Base-by-base conservation (phyloP, 2,888 invertebrate genomes). In the Panopea generosa region DNA sequence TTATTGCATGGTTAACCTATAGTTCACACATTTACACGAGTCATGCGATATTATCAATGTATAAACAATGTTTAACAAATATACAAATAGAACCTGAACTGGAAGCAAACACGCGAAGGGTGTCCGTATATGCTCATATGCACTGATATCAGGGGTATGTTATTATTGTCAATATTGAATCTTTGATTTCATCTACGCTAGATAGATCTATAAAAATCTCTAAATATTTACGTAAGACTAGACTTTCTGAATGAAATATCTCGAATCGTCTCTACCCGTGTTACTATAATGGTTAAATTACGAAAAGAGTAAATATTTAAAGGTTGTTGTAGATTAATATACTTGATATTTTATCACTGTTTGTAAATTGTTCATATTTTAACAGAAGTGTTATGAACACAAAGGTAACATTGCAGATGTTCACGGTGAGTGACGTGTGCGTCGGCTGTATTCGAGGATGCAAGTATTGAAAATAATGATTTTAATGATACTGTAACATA, bases 11-110 rank as follows among this genome's bases (percentile, higher is more conserved):
- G n/a, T 11, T 4, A 33, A 33, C 33, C 11, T 33, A 33, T 33
- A 33, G 4, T 33, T 33, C 33, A 55, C 55, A 57, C 49, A 66
- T 72, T 47, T 63, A 72, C 72, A 61, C 56, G 61, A 56, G 26
- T 45, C 38, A 29, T 62, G 27, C 24, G 69, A 75, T 65, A 74
- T 69, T 79, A 79, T 79, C 79, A 72, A 53, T 68, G 63, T 72
- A 75, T 75, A 79, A 79, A 79, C 75, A 79, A 67, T 78, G 72
- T 74, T 73, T 49, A 70, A 78, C 71, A 74, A 63, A 74, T 62
- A 67, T 66, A 62, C 68, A 68, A 33, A 33, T 33, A 33, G 33
- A 33, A 50, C 18, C 2, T 20, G 20, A 50, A 70, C 62, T 50
- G 63, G 22, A 57, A 63, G 40, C 49, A 26, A 11, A 57, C 29